Evolutionary conservation across 1,140 invertebrate species (phyloP).

Genomic region (Belonocnema kinseyi): DNA sequence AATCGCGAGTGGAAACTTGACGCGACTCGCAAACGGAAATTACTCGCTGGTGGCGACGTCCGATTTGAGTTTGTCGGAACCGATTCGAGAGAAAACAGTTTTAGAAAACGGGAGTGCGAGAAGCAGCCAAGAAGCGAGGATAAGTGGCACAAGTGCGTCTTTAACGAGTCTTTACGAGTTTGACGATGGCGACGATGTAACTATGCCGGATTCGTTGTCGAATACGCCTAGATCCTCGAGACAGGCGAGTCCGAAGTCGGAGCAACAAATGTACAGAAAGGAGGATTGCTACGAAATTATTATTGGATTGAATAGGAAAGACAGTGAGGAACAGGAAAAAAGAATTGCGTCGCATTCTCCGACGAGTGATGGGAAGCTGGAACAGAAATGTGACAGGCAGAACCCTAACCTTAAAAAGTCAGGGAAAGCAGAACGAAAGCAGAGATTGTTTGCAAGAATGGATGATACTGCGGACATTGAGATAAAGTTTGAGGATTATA

Average conservation of each 20-base stretch:
- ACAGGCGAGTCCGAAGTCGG: conserved; percentile 52
- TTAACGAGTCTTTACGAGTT: conserved; percentile 62
- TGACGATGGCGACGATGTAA: conserved; percentile 60
- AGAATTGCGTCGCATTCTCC: conserved; percentile 24
- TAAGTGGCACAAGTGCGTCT: background rate
- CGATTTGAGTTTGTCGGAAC: background rate
- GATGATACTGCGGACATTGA: conserved; percentile 69
- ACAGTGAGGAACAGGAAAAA: conserved; percentile 39
- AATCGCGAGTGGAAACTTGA: conserved; percentile 79
- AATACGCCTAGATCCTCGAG: conserved; percentile 55
- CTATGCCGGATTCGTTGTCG: conserved; percentile 54
- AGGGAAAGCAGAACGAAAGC: conserved; percentile 67
- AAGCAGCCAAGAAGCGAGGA: background rate
- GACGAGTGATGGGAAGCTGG: conserved; percentile 46
- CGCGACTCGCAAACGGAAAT: conserved; percentile 81
- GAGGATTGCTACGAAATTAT: conserved; percentile 62
- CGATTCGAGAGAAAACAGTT: background rate
- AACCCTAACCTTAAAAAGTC: conserved; percentile 65
- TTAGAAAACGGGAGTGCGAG: conserved; percentile 1
- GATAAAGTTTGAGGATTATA: conserved; percentile 70
- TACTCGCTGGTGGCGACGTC: conserved; percentile 73
- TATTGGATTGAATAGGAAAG: conserved; percentile 43
- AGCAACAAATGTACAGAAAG: conserved; percentile 47
- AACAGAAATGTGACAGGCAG: conserved; percentile 49
- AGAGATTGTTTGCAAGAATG: conserved; percentile 66